Evolutionary conservation across 2,113 vertebrate species (phyloP), one percentile per base, ranked within the genome.

Genomic region (Gambusia holbrooki): DNA sequence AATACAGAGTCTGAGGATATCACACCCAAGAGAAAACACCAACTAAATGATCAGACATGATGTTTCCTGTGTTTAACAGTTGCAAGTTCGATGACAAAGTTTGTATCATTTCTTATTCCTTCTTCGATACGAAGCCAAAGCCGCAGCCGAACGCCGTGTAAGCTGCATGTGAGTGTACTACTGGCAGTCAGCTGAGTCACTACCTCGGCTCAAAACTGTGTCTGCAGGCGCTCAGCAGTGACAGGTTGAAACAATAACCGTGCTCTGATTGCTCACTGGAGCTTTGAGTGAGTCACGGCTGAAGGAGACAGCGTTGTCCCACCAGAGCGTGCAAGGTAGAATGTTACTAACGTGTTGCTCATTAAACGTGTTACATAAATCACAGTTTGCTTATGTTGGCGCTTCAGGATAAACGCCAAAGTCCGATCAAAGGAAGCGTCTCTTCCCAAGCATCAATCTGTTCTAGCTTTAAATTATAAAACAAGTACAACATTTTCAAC

Each of bases 181-280:
- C 79, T 76, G 84, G 84, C 72, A 35, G 81, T 85, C 58, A 69
- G 83, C 89, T 89, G 88, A 93, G 82, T 91, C 89, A 92, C 75
- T 37, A 76, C 72, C 45, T 8, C 8, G 75, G 83, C 84, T 92
- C 79, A 73, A 87, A 91, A 81, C 87, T 86, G 84, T 90, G 89
- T 91, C 88, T 92, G 91, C 88, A 91, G 84, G 86, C 87, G 10
- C 71, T 86, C 82, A 79, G 82, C 83, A 80, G 76, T 83, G 85
- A 90, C 89, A 88, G 90, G 92, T 89, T 90, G 85, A 89, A 92
- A 92, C 88, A 90, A 87, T 90, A 87, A 87, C 82, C 74, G 84
- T 66, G 80, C 75, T 79, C 77, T 65, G 78, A 91, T 93, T 92
- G 93, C 86, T 95, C 92, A 94, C 81, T 81, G 81, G 75, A 86